Conservation (phyloP, 2,113 vertebrate species). For the Pantherophis guttatus region DNA sequence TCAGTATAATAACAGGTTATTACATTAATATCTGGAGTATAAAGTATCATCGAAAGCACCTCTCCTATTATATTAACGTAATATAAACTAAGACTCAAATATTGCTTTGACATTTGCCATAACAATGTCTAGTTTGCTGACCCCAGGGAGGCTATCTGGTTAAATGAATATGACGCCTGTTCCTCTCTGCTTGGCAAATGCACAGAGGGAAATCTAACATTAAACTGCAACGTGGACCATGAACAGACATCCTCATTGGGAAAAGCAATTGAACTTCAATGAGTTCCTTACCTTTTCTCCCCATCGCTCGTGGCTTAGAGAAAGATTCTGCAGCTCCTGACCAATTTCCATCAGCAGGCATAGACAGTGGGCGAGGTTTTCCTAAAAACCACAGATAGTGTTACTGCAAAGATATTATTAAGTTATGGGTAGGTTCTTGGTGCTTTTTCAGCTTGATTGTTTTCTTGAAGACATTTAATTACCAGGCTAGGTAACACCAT, state of each 20-base stretch:
- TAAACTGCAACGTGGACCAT: not conserved
- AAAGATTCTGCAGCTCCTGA: constrained; percentile 75
- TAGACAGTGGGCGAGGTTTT: constrained; percentile 91
- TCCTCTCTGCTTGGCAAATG: not conserved
- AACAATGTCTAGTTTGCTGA: not conserved
- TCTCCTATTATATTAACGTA: not conserved
- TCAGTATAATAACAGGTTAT: not conserved
- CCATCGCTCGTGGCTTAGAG: constrained; percentile 71
- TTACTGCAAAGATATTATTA: not conserved
- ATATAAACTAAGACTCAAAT: not conserved
- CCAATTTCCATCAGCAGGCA: constrained; percentile 86
- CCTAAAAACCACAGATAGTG: constrained; percentile 63
- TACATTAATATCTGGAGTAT: too few species aligned
- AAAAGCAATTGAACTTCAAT: too few species aligned
- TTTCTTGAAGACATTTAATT: not conserved
- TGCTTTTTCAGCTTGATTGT: not conserved
- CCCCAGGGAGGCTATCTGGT: not conserved
- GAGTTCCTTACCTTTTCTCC: constrained; percentile 79
- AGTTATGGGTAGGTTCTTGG: not conserved
- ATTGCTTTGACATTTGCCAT: not conserved
- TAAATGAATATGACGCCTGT: not conserved
- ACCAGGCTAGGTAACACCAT: not conserved
- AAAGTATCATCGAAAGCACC: not conserved
- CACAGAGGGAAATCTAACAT: not conserved
- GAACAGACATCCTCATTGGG: not conserved